Conservation (phyloP, 1,140 invertebrate genomes). For the Drosophila malerkotliana region DNA sequence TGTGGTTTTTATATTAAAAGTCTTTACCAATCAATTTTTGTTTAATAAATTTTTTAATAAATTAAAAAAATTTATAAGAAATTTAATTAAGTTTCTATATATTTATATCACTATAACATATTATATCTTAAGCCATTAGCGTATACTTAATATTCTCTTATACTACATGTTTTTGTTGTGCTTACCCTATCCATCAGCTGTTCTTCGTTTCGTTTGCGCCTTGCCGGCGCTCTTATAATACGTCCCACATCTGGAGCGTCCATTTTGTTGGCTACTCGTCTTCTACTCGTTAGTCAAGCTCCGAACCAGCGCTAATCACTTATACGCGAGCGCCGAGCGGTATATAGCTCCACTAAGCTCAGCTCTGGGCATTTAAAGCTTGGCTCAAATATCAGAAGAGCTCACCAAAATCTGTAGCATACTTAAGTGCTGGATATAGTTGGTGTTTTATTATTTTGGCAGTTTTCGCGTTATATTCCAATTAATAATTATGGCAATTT, state of each 20-base stretch:
- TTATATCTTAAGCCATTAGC: neutral
- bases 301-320: conserved; percentile 41
- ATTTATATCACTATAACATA: too few relatives aligned
- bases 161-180: neutral
- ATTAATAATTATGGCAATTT: conserved; percentile 50
- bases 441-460: conserved; percentile 21
- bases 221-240: conserved; percentile 75
- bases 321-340: conserved; percentile 39
- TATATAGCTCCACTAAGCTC: conserved; percentile 1
- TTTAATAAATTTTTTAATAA: too few relatives aligned
- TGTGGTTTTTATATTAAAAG: too few relatives aligned
- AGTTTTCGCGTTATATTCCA: conserved; percentile 16
- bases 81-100: neutral
- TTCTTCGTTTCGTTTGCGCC: conserved; percentile 78
- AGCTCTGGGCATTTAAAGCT: conserved; percentile 51
- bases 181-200: conserved; percentile 78
- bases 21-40: too few relatives aligned
- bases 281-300: conserved; percentile 11
- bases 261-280: conserved; percentile 51
- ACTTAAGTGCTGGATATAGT: conserved; percentile 29
- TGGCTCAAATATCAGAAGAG: conserved; percentile 8
- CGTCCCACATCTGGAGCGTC: conserved; percentile 71
- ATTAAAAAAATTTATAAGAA: too few relatives aligned
- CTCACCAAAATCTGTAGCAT: conserved; percentile 41
- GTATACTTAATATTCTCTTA: conserved; percentile 4